phyloP scores from a whole-genome alignment of 1,140 invertebrate species.

The Steinernema feltiae region DNA sequence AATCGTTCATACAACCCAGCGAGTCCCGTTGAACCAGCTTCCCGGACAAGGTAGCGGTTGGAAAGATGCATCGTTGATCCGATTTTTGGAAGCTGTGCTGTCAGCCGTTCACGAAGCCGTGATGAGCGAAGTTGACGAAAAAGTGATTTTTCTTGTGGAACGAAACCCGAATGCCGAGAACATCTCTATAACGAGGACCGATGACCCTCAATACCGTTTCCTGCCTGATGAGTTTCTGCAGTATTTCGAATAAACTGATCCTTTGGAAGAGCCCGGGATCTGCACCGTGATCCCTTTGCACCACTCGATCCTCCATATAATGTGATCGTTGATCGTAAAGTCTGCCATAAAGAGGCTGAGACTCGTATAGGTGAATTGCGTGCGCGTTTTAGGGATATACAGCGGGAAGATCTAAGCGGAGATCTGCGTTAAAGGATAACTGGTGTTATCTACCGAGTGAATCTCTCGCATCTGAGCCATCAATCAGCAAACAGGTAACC shows the following conservation, averaged over 20 bases:
- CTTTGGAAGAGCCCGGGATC: neutral
- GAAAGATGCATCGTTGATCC: neutral
- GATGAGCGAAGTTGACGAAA: neutral
- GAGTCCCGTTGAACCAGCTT: neutral
- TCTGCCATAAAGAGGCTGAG: neutral
- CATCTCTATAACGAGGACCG: neutral
- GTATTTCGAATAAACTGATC: neutral
- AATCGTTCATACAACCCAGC: constrained; percentile 59
- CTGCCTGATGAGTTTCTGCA: neutral
- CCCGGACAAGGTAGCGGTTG: neutral
- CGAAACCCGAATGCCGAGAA: neutral
- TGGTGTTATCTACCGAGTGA: neutral
- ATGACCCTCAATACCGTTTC: neutral
- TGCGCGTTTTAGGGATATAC: neutral
- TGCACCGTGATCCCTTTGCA: neutral
- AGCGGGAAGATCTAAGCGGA: neutral
- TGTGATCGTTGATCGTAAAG: neutral
- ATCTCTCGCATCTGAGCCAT: neutral
- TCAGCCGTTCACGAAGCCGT: neutral
- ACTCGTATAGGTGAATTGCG: neutral
- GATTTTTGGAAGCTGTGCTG: neutral
- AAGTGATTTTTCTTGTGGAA: neutral
- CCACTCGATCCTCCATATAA: neutral
- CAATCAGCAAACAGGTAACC: constrained; percentile 2
- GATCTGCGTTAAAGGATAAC: neutral